Conservation (phyloP, 2,888 invertebrate species). For the Sphaeridia pumilis region DNA sequence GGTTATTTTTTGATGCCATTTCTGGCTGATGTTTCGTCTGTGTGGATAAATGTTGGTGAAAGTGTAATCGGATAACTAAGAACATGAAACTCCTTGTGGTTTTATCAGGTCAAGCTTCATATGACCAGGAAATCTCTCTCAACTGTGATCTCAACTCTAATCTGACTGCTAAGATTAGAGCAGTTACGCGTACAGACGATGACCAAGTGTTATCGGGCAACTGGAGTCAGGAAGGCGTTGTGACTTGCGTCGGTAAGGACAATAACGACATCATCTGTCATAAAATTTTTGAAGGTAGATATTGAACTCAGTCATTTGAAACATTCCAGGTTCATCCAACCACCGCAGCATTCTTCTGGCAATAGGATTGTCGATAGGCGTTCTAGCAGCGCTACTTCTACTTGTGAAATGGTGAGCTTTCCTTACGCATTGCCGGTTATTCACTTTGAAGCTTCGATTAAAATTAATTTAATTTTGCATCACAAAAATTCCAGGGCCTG, state of each 20-base stretch:
- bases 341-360: no score
- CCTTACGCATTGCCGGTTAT: background rate
- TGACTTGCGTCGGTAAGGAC: slow-evolving; percentile 31
- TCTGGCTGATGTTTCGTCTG: no score
- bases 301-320: no score
- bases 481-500: background rate
- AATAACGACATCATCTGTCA: no score
- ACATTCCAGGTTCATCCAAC: no score
- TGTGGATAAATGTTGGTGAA: no score
- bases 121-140: slow-evolving; percentile 13
- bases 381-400: background rate
- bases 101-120: slow-evolving; percentile 8
- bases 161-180: slow-evolving; percentile 30
- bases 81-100: background rate
- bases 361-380: no score
- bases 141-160: slow-evolving; percentile 28
- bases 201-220: slow-evolving; percentile 20
- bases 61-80: background rate
- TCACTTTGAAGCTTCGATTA: background rate
- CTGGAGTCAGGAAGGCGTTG: slow-evolving; percentile 31
- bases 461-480: background rate
- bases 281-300: no score
- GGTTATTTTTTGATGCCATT: background rate
- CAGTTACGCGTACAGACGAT: slow-evolving; percentile 18
- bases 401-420: background rate